Evolutionary conservation across 2,797 vertebrate genomes (phyloP).

Genomic region (Pyrocephalus nanus): DNA sequence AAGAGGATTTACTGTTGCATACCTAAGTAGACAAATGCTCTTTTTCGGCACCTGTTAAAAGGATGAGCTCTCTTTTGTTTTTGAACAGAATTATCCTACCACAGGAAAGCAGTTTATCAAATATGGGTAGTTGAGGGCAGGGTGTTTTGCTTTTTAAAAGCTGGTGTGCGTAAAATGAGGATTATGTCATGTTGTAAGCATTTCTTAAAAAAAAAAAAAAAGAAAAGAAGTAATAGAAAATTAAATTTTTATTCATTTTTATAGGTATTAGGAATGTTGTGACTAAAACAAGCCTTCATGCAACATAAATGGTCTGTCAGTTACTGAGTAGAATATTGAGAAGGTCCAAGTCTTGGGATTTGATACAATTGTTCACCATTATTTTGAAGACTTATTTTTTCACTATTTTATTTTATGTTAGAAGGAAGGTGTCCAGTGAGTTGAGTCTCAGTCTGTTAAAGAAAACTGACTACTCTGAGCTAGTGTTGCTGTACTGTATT

Average conservation of each 20-base stretch:
- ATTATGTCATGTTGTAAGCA: not conserved
- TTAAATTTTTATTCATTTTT: not conserved
- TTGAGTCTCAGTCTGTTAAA: not conserved
- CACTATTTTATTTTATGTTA: not conserved
- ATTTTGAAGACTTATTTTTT: not conserved
- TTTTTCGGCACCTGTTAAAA: not conserved
- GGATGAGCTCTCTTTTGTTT: constrained; percentile 23
- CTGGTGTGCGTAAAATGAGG: not conserved
- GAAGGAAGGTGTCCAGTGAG: not conserved
- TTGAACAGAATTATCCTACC: constrained; percentile 13
- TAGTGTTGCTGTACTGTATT: not conserved
- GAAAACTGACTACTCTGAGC: not conserved
- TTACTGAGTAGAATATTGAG: not conserved
- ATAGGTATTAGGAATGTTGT: not conserved
- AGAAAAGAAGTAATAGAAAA: no score
- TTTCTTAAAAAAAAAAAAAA: constrained; percentile 2
- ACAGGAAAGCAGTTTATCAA: constrained; percentile 25
- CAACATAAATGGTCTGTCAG: not conserved
- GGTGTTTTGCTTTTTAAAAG: not conserved
- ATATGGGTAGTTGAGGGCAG: not conserved
- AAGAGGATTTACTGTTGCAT: constrained; percentile 55
- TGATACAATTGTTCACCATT: not conserved
- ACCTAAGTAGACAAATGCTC: constrained; percentile 13
- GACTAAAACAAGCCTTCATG: not conserved
- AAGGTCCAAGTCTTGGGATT: not conserved